A percentile compares a stretch with the other conserved stretches of the same genome.
phyloP scores from a whole-genome alignment of 1,140 invertebrate genomes.

The Bombus sylvicola region DNA sequence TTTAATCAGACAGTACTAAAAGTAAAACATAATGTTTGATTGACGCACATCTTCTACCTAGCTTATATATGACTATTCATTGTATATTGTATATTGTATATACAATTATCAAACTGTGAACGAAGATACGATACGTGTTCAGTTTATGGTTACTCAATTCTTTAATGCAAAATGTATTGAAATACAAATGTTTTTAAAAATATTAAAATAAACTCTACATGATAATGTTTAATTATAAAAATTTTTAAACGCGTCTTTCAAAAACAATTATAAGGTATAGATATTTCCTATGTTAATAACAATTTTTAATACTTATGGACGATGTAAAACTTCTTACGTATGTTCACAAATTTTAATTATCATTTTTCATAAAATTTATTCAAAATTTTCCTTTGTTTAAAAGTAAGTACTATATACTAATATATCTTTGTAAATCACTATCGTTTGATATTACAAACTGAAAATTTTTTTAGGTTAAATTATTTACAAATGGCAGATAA shows the following conservation, averaged over 20 bases:
- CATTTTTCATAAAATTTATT: background rate
- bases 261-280: background rate
- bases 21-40: background rate
- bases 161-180: background rate
- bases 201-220: constrained; percentile 4
- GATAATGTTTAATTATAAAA: constrained; percentile 20
- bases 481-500: constrained; percentile 78
- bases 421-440: background rate
- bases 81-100: background rate
- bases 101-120: background rate
- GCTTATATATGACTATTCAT: background rate
- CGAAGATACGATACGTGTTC: background rate
- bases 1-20: background rate
- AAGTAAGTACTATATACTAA: background rate
- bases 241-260: background rate
- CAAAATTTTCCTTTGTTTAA: background rate
- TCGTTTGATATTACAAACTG: background rate
- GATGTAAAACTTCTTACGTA: background rate
- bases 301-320: constrained; percentile 21
- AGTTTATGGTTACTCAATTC: constrained; percentile 10
- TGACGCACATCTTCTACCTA: background rate
- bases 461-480: constrained; percentile 58
- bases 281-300: background rate
- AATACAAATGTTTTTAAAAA: constrained; percentile 1
- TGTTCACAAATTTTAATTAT: background rate